A percentile compares a stretch with the other conserved stretches of the same genome.
Evolutionary conservation across 2,113 vertebrate species (phyloP).

Genomic region (Vidua chalybeata): DNA sequence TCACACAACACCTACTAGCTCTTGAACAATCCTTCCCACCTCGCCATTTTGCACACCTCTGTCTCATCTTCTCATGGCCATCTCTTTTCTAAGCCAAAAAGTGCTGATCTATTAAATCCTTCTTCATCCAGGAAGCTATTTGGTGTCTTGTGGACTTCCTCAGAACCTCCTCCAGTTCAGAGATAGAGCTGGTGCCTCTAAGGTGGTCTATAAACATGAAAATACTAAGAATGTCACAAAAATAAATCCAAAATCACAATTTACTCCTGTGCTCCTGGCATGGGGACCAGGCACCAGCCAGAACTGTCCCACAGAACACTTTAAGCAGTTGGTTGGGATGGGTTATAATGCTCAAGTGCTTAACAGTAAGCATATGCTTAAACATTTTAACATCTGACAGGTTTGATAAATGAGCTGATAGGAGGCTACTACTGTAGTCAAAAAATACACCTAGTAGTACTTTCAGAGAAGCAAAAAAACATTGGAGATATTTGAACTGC

Average conservation of each 20-base stretch:
- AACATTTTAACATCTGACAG: conserved; percentile 31
- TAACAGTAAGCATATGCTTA: conserved; percentile 39
- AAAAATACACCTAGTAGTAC: neutral
- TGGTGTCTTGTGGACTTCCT: neutral
- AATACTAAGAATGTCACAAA: neutral
- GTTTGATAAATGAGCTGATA: conserved; percentile 34
- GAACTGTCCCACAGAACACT: neutral
- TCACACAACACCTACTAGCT: neutral
- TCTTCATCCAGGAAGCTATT: neutral
- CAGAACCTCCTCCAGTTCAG: neutral
- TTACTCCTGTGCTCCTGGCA: neutral
- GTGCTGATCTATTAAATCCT: neutral
- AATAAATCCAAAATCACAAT: neutral
- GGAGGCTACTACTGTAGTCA: neutral
- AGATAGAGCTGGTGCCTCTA: fast-evolving
- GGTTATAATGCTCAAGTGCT: neutral
- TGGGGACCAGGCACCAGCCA: neutral
- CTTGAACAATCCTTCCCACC: neutral
- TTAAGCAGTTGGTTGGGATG: neutral
- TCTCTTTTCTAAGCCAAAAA: neutral
- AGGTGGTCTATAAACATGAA: neutral
- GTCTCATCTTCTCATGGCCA: neutral
- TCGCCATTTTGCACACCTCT: neutral
- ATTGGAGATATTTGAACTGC: neutral
- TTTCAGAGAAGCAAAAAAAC: neutral